Evolutionary conservation across 2,888 invertebrate species (phyloP), one percentile per base, ranked within the genome.

Genomic region (Drosophila barbarae): DNA sequence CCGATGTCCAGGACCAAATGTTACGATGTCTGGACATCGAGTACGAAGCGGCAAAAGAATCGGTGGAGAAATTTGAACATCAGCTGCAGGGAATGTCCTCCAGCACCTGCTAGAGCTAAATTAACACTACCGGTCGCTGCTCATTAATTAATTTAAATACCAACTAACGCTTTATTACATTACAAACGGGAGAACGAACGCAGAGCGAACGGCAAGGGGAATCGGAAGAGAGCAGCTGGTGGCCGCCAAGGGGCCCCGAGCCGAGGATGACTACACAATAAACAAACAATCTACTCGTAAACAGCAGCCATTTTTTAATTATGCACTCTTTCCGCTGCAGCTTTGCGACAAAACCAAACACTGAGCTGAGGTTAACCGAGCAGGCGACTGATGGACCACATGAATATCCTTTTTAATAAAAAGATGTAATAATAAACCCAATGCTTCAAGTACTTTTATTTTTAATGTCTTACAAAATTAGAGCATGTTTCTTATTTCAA

Each of bases 241-340:
- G 18, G 39, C 18, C 32, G 9, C 21, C 46, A 30, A 1, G 12
- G 41, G 30, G 10, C 18, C 18, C 21, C 28, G 1, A 39, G 42
- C 38, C 38, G 47, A 28, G 28, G 49, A 59, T 54, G 56, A 59
- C 35, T 59, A 46, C 32, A 68, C 73, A 73, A 65, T 66, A 74
- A 70, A 76, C 65, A 71, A 72, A 70, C 69, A 76, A 65, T 74
- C 49, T 46, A 71, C 65, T 67, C 67, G 64, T 61, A 68, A 82
- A 85, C 58, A 79, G 80, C 49, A 65, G 69, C 70, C 71, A 69
- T 67, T 83, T 83, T 82, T 71, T 79, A 84, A 84, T 85, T 81
- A 81, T 80, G 80, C 80, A 73, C 56, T 55, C 70, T 68, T 68
- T 38, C 63, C 74, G 47, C 42, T 72, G 70, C 63, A 49, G 56